These are phyloP conservation scores for Diplogasteroides magnus DNA, from an alignment of 1,140 invertebrate species.

Conservation along the genomic window DNA sequence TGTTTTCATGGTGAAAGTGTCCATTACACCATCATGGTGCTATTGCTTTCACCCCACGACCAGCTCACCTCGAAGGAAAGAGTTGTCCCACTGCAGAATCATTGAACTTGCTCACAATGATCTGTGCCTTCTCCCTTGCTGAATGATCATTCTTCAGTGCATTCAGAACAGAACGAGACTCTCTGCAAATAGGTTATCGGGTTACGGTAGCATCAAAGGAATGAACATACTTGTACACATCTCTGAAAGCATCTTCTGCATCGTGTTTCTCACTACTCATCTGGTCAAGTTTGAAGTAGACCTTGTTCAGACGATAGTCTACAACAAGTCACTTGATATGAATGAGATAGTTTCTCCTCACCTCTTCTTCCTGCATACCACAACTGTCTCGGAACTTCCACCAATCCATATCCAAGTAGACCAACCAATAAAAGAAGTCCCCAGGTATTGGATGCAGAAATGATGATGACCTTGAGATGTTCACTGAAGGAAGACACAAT, in stretches of 20 bases:
- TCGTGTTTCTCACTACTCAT: conserved; percentile 90
- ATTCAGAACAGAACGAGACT: conserved; percentile 44
- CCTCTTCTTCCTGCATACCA: conserved; percentile 62
- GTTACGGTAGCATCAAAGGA: neutral
- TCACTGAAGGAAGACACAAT: conserved; percentile 63
- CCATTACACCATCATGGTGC: too few relatives aligned
- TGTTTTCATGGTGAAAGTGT: too few relatives aligned
- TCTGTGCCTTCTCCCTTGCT: conserved; percentile 36
- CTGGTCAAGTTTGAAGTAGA: conserved; percentile 95
- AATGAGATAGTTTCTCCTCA: neutral
- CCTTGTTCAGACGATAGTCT: conserved; percentile 67
- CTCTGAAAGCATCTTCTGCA: conserved; percentile 89
- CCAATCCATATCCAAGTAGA: conserved; percentile 88
- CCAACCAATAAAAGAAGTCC: conserved; percentile 89
- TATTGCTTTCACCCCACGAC: neutral
- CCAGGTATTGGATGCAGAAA: conserved; percentile 99
- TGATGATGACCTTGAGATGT: conserved; percentile 89
- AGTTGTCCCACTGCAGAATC: conserved; percentile 24
- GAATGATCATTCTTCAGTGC: conserved; percentile 44
- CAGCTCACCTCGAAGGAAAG: conserved; percentile 13
- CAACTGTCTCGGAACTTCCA: conserved; percentile 82
- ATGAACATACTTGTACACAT: conserved; percentile 75
- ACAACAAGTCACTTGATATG: conserved; percentile 3
- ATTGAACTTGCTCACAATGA: conserved; percentile 44
- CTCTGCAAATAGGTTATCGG: conserved; percentile 38